Conservation (phyloP, 92 coral and sea anemone genomes). For the Diadumene lineata region DNA sequence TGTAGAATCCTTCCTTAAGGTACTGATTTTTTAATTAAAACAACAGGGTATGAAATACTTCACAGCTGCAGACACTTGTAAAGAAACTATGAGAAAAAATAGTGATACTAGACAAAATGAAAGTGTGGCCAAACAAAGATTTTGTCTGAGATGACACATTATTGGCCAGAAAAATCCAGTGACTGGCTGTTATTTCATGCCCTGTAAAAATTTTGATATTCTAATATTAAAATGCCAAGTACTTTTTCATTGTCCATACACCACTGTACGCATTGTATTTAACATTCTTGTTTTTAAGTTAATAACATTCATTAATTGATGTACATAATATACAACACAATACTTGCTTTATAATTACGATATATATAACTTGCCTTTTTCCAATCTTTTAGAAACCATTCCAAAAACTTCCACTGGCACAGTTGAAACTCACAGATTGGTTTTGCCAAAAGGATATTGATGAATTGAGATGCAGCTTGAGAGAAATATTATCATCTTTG, state of each 20-base stretch:
- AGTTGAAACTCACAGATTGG: slow-evolving; percentile 11
- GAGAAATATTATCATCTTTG: background rate
- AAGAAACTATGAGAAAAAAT: background rate
- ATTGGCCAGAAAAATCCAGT: too few relatives aligned
- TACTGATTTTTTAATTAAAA: slow-evolving; percentile 2
- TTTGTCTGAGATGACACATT: too few relatives aligned
- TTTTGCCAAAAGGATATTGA: slow-evolving; percentile 5
- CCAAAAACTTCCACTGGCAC: slow-evolving; percentile 8
- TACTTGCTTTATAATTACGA: too few relatives aligned
- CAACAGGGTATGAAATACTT: background rate
- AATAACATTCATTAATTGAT: too few relatives aligned
- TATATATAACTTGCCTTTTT: background rate
- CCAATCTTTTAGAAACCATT: background rate
- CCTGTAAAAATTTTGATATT: too few relatives aligned
- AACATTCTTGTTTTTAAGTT: too few relatives aligned
- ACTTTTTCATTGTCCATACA: too few relatives aligned
- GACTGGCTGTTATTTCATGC: too few relatives aligned
- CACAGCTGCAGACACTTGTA: background rate
- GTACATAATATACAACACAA: too few relatives aligned
- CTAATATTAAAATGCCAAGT: too few relatives aligned
- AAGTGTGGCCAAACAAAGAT: too few relatives aligned
- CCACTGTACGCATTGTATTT: too few relatives aligned
- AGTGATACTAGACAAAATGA: background rate
- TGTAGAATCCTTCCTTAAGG: slow-evolving; percentile 31
- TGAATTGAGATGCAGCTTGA: background rate